Conservation (phyloP, 1,140 invertebrate genomes). For the Thrips palmi region DNA sequence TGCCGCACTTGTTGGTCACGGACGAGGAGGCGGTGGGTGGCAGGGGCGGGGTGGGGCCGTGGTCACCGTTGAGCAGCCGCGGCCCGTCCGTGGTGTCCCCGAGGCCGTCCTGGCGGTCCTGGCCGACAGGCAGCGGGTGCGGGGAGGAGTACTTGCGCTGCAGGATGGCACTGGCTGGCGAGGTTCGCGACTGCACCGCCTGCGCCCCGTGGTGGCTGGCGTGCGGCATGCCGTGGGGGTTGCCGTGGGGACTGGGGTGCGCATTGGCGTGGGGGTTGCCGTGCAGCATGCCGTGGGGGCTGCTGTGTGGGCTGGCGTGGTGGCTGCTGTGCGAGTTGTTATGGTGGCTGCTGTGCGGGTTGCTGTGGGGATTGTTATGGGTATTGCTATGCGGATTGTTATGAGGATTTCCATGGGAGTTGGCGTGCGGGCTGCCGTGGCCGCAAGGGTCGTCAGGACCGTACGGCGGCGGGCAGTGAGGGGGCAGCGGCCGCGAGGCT, state of each 20-base stretch:
- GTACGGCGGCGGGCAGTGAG: conserved; percentile 51
- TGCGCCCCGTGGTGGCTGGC: conserved; percentile 6
- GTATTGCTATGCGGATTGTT: no score
- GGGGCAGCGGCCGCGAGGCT: conserved; percentile 48
- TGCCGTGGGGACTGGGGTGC: conserved; percentile 26
- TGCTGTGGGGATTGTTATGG: no score
- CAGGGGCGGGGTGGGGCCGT: conserved; percentile 21
- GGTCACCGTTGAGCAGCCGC: conserved; percentile 21
- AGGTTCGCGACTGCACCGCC: conserved; percentile 19
- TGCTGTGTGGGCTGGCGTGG: conserved; percentile 14
- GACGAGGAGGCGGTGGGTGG: conserved; percentile 26
- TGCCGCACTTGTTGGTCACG: conserved; percentile 14
- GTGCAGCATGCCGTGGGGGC: conserved; percentile 11
- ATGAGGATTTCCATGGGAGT: no score
- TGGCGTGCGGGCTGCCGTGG: no score
- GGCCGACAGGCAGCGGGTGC: conserved; percentile 35
- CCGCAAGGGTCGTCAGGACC: conserved; percentile 23
- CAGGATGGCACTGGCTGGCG: conserved; percentile 31
- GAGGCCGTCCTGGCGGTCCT: conserved; percentile 22
- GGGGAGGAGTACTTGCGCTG: conserved; percentile 44
- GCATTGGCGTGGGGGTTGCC: conserved; percentile 24
- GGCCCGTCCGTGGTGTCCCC: no score
- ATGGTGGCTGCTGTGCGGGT: no score
- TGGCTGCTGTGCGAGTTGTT: conserved; percentile 11
- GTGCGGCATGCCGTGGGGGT: conserved; percentile 26